A percentile compares a stretch with the other conserved stretches of the same genome.
Evolutionary conservation across 2,888 invertebrate genomes (phyloP).

Genomic region (Drosophila hamatofila): DNA sequence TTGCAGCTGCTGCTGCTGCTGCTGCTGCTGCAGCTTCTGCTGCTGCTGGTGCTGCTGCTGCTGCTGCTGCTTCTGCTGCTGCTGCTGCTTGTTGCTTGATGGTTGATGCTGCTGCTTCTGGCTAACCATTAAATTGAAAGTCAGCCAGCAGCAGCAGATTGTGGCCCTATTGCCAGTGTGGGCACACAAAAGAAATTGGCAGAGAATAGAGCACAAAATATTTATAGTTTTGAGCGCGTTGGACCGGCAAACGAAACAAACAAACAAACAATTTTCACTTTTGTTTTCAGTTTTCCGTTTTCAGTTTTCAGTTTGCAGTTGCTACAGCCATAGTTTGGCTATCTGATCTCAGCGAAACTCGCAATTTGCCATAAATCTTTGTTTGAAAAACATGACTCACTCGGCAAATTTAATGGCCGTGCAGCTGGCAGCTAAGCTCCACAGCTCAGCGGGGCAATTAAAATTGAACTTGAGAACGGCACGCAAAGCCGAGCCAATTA

Average conservation of each 20-base stretch:
- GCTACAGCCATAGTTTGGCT: background rate
- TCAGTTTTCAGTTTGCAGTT: too few species aligned
- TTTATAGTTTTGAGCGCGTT: constrained; percentile 49
- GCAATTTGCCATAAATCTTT: constrained; percentile 28
- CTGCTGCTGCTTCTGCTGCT: background rate
- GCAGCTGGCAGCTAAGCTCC: background rate
- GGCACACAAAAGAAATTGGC: background rate
- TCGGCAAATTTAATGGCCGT: constrained; percentile 22
- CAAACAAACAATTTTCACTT: constrained; percentile 23
- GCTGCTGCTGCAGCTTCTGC: constrained; percentile 8
- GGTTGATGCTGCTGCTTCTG: background rate
- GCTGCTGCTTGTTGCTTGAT: constrained; percentile 13
- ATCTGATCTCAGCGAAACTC: background rate
- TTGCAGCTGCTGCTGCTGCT: constrained; percentile 13
- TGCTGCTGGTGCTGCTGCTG: constrained; percentile 13
- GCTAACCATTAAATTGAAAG: constrained; percentile 31
- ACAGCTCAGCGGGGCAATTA: constrained; percentile 21
- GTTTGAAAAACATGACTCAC: constrained; percentile 42
- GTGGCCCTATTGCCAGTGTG: constrained; percentile 15
- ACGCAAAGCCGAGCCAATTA: constrained; percentile 43
- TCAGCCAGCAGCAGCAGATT: constrained; percentile 20
- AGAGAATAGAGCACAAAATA: constrained; percentile 13
- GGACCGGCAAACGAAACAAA: background rate
- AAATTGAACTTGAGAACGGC: constrained; percentile 41
- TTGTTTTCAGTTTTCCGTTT: constrained; percentile 9